phyloP scores from a whole-genome alignment of 2,797 vertebrate genomes.

The Ptychobarbus kaznakovi region DNA sequence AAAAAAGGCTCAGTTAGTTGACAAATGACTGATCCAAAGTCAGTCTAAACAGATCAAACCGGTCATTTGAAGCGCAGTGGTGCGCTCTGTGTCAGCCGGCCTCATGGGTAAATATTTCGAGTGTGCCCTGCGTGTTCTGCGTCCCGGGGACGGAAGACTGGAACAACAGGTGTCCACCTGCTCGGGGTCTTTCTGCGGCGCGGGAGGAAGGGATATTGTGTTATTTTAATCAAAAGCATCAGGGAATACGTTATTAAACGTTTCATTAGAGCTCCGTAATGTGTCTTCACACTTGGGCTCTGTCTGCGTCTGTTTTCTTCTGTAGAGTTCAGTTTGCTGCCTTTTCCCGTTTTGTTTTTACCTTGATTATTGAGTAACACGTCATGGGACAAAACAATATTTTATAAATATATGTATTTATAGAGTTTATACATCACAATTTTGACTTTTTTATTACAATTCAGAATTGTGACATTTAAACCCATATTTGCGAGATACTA shows the following conservation, averaged over 20 bases:
- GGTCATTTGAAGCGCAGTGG: not conserved
- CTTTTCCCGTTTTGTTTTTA: not conserved
- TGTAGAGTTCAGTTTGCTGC: not conserved
- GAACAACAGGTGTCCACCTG: constrained; percentile 75
- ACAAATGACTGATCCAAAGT: not conserved
- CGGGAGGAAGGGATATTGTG: not conserved
- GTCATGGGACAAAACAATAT: not conserved
- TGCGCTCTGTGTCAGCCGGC: not conserved
- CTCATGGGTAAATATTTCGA: constrained; percentile 11
- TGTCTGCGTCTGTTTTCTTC: not conserved
- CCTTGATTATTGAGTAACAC: not conserved
- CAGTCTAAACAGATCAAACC: not conserved
- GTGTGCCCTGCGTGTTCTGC: constrained; percentile 26
- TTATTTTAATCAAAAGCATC: constrained; percentile 19
- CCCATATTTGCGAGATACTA: not conserved
- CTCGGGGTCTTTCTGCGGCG: constrained; percentile 53
- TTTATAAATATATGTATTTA: no score
- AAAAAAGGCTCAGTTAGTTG: not conserved
- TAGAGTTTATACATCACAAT: no score
- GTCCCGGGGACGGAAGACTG: constrained; percentile 59
- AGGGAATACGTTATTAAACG: not conserved
- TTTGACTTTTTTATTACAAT: not conserved
- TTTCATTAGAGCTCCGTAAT: not conserved
- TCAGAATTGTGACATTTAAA: not conserved
- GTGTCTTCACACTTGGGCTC: not conserved